Percentiles rank a stretch among this genome's conserved stretches.
These are phyloP conservation scores for Cecidostiba fungosa DNA, from an alignment of 2,888 invertebrate species.

Conservation along the genomic window DNA sequence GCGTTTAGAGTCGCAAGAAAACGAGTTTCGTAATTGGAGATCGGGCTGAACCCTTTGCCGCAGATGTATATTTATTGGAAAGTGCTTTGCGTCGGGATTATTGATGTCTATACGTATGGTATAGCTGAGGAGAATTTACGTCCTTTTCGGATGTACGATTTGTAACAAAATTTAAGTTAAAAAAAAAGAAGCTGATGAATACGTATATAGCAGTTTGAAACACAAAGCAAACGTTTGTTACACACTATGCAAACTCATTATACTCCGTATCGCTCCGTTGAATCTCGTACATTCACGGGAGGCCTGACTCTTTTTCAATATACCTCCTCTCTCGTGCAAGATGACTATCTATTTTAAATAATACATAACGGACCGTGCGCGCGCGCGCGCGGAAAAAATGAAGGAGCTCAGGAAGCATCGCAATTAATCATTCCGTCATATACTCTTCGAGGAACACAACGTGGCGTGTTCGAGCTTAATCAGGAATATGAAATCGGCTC, in stretches of 20 bases:
- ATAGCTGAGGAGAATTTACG: no score
- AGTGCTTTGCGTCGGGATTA: background rate
- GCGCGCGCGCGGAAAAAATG: background rate
- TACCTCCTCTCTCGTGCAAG: constrained; percentile 9
- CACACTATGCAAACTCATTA: constrained; percentile 18
- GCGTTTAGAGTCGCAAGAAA: constrained; percentile 17
- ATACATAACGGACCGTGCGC: background rate
- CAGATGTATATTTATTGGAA: constrained; percentile 12
- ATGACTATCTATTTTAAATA: constrained; percentile 57
- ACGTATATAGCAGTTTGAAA: no score
- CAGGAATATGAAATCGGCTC: constrained; percentile 50
- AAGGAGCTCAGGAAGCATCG: background rate
- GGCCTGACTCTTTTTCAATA: background rate
- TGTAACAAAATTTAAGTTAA: no score
- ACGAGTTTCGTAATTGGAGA: constrained; percentile 2
- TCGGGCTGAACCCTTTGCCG: background rate
- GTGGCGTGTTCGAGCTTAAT: constrained; percentile 53
- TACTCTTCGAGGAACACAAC: constrained; percentile 24
- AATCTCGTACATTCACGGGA: no score
- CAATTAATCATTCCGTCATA: constrained; percentile 55
- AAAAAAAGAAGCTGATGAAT: no score
- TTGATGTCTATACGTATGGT: no score
- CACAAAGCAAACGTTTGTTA: no score
- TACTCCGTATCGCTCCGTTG: no score
- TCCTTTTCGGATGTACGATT: no score